Percentiles rank a stretch among this genome's conserved stretches.
phyloP scores from a whole-genome alignment of 2,797 vertebrate genomes.

The Chromobotia macracanthus region DNA sequence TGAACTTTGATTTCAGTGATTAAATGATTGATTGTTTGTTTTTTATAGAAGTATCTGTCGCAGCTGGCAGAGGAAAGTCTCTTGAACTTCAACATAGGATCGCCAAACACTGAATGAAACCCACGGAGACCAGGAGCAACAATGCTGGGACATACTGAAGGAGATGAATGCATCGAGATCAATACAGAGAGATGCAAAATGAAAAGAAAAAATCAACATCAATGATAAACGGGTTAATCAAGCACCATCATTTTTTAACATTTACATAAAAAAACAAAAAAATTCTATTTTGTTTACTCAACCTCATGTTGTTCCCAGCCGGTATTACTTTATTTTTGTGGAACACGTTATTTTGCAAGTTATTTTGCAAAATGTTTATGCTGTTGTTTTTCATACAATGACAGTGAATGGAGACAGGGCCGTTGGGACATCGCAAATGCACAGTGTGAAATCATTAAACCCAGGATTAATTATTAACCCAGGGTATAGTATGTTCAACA shows the following conservation, averaged over 20 bases:
- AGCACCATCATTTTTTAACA: too few relatives aligned
- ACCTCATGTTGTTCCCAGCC: not conserved
- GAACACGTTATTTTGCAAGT: not conserved
- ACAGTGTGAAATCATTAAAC: not conserved
- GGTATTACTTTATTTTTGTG: not conserved
- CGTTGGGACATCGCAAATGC: not conserved
- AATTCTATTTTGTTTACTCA: not conserved
- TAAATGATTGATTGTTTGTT: not conserved
- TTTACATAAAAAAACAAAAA: too few relatives aligned
- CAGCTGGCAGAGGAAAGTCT: constrained; percentile 89
- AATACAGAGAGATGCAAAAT: not conserved
- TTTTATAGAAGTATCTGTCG: constrained; percentile 90
- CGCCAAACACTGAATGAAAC: constrained; percentile 74
- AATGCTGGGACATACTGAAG: constrained; percentile 63
- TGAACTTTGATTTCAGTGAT: not conserved
- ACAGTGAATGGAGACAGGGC: not conserved
- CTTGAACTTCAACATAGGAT: constrained; percentile 71
- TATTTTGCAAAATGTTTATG: not conserved
- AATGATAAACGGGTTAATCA: too few relatives aligned
- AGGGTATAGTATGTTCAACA: not conserved
- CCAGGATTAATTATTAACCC: not conserved
- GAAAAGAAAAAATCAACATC: not conserved
- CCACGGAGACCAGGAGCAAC: constrained; percentile 69
- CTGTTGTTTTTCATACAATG: not conserved
- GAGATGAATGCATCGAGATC: constrained; percentile 42